These are phyloP conservation scores for Theristus sp. DNA, from an alignment of 2,888 invertebrate genomes.

Conservation along the genomic window DNA sequence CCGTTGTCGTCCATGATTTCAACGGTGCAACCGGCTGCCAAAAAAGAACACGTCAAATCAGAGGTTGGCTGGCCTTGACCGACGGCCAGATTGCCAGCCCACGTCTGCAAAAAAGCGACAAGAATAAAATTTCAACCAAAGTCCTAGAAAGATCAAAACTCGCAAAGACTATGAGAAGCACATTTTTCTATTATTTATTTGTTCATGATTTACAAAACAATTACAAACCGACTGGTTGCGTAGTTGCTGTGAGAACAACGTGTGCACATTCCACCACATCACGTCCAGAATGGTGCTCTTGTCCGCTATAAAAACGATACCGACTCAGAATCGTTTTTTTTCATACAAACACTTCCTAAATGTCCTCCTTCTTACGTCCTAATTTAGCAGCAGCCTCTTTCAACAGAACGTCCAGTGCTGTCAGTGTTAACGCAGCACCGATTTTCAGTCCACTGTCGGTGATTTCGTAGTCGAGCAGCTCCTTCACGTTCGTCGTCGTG, in stretches of 20 bases:
- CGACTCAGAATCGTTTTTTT: neutral
- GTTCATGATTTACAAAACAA: too few species aligned
- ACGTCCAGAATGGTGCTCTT: neutral
- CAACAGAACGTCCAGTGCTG: neutral
- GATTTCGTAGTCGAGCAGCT: neutral
- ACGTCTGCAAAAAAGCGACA: neutral
- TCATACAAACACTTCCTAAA: neutral
- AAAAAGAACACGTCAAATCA: constrained; percentile 69
- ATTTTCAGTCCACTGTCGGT: neutral
- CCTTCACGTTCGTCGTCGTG: neutral
- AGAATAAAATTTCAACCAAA: too few species aligned
- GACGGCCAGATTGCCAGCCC: neutral
- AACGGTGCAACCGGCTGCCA: constrained; percentile 44
- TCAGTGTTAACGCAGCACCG: neutral
- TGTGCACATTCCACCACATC: neutral
- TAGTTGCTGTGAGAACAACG: neutral
- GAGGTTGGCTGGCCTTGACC: constrained; percentile 36
- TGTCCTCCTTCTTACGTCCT: neutral
- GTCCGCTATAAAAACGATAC: neutral
- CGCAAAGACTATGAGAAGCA: too few species aligned
- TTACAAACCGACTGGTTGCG: neutral
- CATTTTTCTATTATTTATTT: too few species aligned
- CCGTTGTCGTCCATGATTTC: neutral
- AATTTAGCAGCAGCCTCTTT: neutral
- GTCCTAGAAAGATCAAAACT: too few species aligned